These are phyloP conservation scores for mouse (Mus musculus) DNA, from an alignment of 2,113 vertebrate genomes.

Conservation along the genomic window GRCm39 chrX:55724001-55724500, in stretches of 20 bases:
- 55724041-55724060: slow-evolving; percentile 2
- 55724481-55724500: slow-evolving; percentile 16
- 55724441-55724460: slow-evolving; percentile 58
- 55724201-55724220: neutral
- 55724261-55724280: neutral
- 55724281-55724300: neutral
- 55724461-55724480: slow-evolving; percentile 73
- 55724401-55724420: slow-evolving; percentile 59
- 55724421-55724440: slow-evolving; percentile 74
- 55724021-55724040: neutral
- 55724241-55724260: neutral
- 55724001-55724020: neutral
- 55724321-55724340: slow-evolving; percentile 60
- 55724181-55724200: neutral
- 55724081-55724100: neutral
- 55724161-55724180: neutral
- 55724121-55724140: neutral
- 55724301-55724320: neutral
- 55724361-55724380: slow-evolving; percentile 47
- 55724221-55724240: neutral
- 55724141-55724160: neutral
- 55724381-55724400: slow-evolving; percentile 61
- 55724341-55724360: slow-evolving; percentile 29
- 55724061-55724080: neutral
- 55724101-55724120: neutral